Evolutionary conservation across 2,113 vertebrate genomes (phyloP).

Genomic region (Eclectus roratus): DNA sequence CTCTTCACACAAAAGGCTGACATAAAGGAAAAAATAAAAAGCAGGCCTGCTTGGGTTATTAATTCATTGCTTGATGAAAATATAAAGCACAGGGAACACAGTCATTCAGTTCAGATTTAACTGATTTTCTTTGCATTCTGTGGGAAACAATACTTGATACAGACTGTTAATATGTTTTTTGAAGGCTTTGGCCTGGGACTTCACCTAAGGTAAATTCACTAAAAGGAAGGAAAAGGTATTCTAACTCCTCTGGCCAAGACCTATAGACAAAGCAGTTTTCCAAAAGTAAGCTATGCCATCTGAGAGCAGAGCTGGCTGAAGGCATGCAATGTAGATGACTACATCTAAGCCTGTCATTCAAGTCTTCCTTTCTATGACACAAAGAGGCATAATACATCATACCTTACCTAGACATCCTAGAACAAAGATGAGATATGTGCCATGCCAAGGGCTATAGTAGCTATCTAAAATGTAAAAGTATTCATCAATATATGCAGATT

Average conservation of each 20-base stretch:
- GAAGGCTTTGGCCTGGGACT: not conserved
- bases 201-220: not conserved
- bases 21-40: not conserved
- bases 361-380: not conserved
- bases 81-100: not conserved
- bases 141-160: not conserved
- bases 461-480: not conserved
- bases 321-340: not conserved
- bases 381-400: not conserved
- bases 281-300: not conserved
- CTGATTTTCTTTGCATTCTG: not conserved
- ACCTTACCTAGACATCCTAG: not conserved
- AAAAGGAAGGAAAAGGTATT: not conserved
- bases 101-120: not conserved
- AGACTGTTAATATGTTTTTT: not conserved
- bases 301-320: not conserved
- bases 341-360: not conserved
- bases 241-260: not conserved
- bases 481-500: not conserved
- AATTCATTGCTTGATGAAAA: not conserved
- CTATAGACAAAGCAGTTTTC: not conserved
- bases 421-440: not conserved
- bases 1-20: not conserved
- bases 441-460: rapidly evolving
- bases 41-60: not conserved